Evolutionary conservation across 2,797 vertebrate genomes (phyloP).

Genomic region (Falco columbarius): DNA sequence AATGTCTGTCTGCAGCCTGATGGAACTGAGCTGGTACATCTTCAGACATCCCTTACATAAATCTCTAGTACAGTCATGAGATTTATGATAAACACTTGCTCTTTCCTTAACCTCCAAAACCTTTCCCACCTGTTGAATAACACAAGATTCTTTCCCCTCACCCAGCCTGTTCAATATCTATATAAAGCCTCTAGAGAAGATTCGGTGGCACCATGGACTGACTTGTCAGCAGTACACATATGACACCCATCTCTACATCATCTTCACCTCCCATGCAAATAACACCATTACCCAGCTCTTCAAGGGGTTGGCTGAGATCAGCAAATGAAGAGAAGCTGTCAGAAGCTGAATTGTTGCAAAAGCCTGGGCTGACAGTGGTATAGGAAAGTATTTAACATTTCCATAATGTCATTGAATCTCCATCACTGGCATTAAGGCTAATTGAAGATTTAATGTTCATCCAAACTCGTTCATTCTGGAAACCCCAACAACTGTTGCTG

Average conservation of each 20-base stretch:
- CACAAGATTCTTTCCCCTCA: conserved; percentile 42
- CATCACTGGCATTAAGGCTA: not conserved
- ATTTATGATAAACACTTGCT: conserved; percentile 69
- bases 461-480: not conserved
- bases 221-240: conserved; percentile 51
- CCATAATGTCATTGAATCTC: not conserved
- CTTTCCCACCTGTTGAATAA: conserved; percentile 64
- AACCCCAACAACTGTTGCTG: not conserved
- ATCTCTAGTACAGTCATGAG: conserved; percentile 30
- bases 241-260: conserved; percentile 52
- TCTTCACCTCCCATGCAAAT: conserved; percentile 59
- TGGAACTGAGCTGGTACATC: conserved; percentile 40
- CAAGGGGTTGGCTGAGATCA: conserved; percentile 42
- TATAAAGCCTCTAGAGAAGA: conserved; percentile 55
- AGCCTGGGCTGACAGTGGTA: not conserved
- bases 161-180: conserved; percentile 31
- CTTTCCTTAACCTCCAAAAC: conserved; percentile 56
- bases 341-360: not conserved
- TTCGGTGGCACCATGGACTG: conserved; percentile 25
- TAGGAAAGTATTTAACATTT: not conserved
- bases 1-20: not conserved
- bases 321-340: conserved; percentile 5
- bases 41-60: conserved; percentile 44
- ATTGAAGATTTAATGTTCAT: not conserved
- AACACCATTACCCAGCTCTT: conserved; percentile 29